Evolutionary conservation across 2,113 vertebrate species (phyloP), one percentile per base, ranked within the genome.

Genomic region (Romanogobio albipinnatus): DNA sequence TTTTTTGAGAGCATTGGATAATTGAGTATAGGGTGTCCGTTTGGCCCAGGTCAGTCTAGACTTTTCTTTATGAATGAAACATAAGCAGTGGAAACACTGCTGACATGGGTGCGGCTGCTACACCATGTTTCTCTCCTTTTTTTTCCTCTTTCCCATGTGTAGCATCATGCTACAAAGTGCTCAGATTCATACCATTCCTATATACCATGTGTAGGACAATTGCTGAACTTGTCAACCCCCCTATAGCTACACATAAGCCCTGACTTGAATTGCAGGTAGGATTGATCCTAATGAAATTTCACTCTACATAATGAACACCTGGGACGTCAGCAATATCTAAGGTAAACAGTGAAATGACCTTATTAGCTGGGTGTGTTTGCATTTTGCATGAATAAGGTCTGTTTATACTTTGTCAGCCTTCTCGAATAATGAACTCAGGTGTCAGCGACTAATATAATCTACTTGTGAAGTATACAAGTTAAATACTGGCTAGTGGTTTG

Each of bases 1-100:
- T 88, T 88, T 90, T 80, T 83, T 39, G 43, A 86, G 78, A 89
- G 88, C 86, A 86, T 84, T 86, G 88, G 79, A 84, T 87, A 83
- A 87, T 85, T 86, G 68, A 62, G 79, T 75, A 36, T 53, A 84
- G 26, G 85, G 82, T 91, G 89, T 92, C 88, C 64, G 83, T 76
- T 87, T 88, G 89, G 86, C 81, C 86, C 43, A 86, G 84, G 88
- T 84, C 83, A 84, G 90, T 91, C 89, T 91, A 92, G 88, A 86
- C 89, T 89, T 89, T 90, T 86, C 86, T 85, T 87, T 88, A 81
- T 89, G 79, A 91, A 91, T 90, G 90, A 91, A 91, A 93, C 86
- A 90, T 87, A 87, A 92, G 82, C 86, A 81, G 89, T 87, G 86
- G 61, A 26, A 68, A 89, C 86, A 70, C 77, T 83, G 84, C 84